Evolutionary conservation across 2,888 invertebrate genomes (phyloP).

Genomic region (Resseliella maxima): DNA sequence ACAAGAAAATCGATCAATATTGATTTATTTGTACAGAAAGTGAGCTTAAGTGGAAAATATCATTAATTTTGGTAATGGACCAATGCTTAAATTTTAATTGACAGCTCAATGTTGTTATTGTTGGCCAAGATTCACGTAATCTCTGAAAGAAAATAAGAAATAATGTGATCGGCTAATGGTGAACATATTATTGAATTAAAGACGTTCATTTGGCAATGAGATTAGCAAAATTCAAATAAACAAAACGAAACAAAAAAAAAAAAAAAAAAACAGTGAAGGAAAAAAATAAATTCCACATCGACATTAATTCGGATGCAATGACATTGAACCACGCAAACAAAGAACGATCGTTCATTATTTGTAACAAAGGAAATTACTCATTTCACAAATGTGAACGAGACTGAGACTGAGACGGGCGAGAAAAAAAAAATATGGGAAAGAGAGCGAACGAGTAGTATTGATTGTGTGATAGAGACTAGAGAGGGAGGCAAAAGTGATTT

Average conservation of each 20-base stretch:
- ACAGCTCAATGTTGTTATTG: too few species aligned
- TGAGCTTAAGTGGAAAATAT: neutral
- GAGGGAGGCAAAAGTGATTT: too few species aligned
- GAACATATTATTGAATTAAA: too few species aligned
- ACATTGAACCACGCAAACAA: conserved; percentile 50
- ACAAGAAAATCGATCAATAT: neutral
- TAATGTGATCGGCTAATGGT: too few species aligned
- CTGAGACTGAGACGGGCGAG: too few species aligned
- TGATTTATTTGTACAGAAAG: neutral
- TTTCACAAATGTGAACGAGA: neutral
- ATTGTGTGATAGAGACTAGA: too few species aligned
- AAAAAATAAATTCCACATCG: neutral
- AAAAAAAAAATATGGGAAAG: too few species aligned
- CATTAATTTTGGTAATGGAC: conserved; percentile 51
- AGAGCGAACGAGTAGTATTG: neutral
- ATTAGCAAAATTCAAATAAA: neutral
- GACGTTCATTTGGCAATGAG: neutral
- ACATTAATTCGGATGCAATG: neutral
- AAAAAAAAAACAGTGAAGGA: too few species aligned
- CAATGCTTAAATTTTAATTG: conserved; percentile 5
- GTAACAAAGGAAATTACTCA: conserved; percentile 42
- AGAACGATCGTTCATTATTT: neutral
- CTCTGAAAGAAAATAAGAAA: too few species aligned
- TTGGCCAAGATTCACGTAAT: too few species aligned
- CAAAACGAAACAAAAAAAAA: neutral